Evolutionary conservation across 2,113 vertebrate genomes (phyloP).

Genomic region (Rhynchomys soricoides): DNA sequence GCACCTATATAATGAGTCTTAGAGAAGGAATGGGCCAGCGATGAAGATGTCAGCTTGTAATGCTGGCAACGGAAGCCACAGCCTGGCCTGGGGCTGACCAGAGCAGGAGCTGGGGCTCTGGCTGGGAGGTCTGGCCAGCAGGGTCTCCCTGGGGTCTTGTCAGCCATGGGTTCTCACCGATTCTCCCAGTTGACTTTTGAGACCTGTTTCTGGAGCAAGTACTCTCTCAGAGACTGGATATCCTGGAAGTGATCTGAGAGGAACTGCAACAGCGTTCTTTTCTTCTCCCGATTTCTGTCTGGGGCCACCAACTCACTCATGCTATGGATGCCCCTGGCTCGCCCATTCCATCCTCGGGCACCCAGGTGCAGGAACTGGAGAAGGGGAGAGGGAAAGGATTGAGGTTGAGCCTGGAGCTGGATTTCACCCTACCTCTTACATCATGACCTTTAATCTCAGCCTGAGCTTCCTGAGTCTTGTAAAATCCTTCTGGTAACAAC

Average conservation of each 20-base stretch:
- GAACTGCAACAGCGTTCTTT: constrained; percentile 27
- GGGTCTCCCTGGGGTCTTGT: not conserved
- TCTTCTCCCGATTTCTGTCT: not conserved
- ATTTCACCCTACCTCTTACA: not conserved
- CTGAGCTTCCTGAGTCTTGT: not conserved
- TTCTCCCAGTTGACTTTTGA: constrained; percentile 47
- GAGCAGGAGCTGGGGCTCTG: not conserved
- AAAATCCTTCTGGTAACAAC: not conserved
- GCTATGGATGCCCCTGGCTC: not conserved
- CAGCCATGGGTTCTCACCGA: constrained; percentile 61
- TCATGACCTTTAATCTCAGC: not conserved
- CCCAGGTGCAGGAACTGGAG: constrained; percentile 42
- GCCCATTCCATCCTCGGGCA: not conserved
- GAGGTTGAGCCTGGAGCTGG: not conserved
- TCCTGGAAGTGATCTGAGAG: constrained; percentile 60
- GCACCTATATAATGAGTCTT: not conserved
- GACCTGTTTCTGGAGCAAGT: not conserved
- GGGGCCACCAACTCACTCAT: not conserved
- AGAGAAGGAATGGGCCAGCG: not conserved
- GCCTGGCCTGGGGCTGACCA: not conserved
- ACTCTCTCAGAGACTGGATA: constrained; percentile 54
- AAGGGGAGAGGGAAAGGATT: not conserved
- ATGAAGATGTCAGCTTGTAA: not conserved
- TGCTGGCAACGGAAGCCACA: not conserved
- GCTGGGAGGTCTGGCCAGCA: not conserved